Conservation (phyloP, 2,888 invertebrate species). For the Nowickia ferox region DNA sequence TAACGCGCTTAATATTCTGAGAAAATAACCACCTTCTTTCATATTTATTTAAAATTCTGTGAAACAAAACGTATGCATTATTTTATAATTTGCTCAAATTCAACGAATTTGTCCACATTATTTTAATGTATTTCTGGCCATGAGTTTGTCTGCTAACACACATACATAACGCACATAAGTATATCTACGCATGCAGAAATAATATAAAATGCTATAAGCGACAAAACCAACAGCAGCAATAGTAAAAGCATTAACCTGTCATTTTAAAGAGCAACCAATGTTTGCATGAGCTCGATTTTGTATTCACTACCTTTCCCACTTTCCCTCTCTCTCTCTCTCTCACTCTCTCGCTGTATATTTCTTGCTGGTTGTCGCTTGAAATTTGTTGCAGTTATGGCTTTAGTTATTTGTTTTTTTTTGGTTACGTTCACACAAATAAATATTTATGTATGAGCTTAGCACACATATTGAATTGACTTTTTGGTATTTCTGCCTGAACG, state of each 20-base stretch:
- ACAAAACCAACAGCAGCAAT: conserved; percentile 3
- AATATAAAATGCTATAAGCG: not conserved
- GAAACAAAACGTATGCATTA: conserved; percentile 32
- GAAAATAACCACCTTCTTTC: not conserved
- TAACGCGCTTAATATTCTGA: no score
- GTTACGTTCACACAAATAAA: conserved; percentile 29
- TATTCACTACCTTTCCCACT: not conserved
- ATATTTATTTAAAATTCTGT: conserved; percentile 2
- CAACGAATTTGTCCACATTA: conserved; percentile 42
- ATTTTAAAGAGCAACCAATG: conserved; percentile 54
- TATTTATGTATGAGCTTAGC: not conserved
- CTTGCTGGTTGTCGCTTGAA: not conserved
- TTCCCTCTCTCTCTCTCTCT: not conserved
- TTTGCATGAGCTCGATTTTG: conserved; percentile 53
- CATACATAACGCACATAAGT: not conserved
- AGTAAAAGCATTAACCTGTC: conserved; percentile 59
- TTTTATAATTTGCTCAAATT: conserved; percentile 56
- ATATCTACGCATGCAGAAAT: not conserved
- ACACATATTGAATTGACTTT: conserved; percentile 53
- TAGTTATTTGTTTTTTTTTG: conserved; percentile 50
- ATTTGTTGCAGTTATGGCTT: conserved; percentile 42
- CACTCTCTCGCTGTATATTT: no score
- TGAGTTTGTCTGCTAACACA: not conserved
- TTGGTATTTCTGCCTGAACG: conserved; percentile 50
- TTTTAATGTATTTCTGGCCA: conserved; percentile 1